A percentile compares a stretch with the other conserved stretches of the same genome.
Conservation (phyloP, 2,888 invertebrate species). For the Cheilosia pagana region DNA sequence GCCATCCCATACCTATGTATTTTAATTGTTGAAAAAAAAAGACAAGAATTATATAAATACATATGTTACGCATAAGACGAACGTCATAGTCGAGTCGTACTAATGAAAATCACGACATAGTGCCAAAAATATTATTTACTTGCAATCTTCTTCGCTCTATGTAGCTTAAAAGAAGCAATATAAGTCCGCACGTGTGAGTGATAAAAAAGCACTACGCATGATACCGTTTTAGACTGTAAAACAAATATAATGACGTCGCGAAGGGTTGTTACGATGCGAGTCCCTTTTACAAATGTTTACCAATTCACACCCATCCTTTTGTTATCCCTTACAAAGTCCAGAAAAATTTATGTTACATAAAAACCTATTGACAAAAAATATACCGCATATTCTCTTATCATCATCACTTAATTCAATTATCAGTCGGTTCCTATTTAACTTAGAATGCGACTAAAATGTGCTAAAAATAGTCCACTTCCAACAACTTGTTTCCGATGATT, state of each 20-base stretch:
- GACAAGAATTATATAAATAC: too few species aligned
- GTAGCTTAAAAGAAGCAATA: not conserved
- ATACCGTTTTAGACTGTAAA: not conserved
- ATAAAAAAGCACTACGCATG: slow-evolving; percentile 2
- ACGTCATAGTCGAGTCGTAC: too few species aligned
- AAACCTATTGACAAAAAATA: not conserved
- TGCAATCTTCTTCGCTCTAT: not conserved
- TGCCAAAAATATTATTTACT: slow-evolving; percentile 26
- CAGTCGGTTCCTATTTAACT: not conserved
- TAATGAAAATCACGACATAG: not conserved
- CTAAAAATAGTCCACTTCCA: slow-evolving; percentile 20
- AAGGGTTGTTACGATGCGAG: not conserved
- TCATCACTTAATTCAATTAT: slow-evolving; percentile 7
- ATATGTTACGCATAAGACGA: too few species aligned
- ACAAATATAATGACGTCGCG: too few species aligned
- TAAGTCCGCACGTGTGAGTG: slow-evolving; percentile 34
- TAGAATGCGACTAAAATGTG: slow-evolving; percentile 48
- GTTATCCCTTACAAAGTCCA: not conserved
- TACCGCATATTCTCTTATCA: slow-evolving; percentile 16
- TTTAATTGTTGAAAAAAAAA: too few species aligned
- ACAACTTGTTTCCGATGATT: slow-evolving; percentile 57
- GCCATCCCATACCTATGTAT: too few species aligned
- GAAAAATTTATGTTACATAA: slow-evolving; percentile 25
- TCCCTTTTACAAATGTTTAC: slow-evolving; percentile 3
- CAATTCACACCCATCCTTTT: not conserved